A percentile compares a stretch with the other conserved stretches of the same genome.
Evolutionary conservation across 92 coral and sea anemone species (phyloP).

Genomic region (Desmophyllum pertusum): DNA sequence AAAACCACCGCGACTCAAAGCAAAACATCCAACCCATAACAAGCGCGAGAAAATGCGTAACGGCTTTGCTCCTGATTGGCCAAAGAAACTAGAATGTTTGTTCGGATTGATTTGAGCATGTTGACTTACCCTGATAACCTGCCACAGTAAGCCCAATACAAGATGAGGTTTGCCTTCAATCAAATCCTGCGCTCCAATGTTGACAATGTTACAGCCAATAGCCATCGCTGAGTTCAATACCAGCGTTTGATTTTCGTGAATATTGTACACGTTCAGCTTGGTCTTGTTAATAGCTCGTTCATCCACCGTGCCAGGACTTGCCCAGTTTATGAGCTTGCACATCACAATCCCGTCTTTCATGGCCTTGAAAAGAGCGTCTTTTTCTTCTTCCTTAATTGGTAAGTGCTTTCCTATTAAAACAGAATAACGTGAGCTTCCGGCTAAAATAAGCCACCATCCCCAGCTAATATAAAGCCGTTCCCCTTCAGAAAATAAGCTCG

Average conservation of each 20-base stretch:
- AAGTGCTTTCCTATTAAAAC: constrained; percentile 31
- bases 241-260: constrained; percentile 93
- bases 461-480: too few species aligned
- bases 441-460: too few species aligned
- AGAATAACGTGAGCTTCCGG: too few species aligned
- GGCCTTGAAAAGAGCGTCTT: constrained; percentile 85
- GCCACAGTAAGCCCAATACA: constrained; percentile 95
- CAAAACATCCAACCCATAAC: too few species aligned
- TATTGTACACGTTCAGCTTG: constrained; percentile 89
- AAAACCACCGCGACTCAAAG: too few species aligned
- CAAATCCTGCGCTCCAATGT: constrained; percentile 94
- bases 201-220: constrained; percentile 97
- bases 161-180: constrained; percentile 93
- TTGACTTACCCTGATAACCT: constrained; percentile 89
- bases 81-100: too few species aligned
- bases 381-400: constrained; percentile 77
- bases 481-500: too few species aligned
- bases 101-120: too few species aligned
- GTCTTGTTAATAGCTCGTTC: constrained; percentile 94
- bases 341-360: constrained; percentile 88
- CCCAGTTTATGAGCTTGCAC: constrained; percentile 97
- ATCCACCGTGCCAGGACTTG: constrained; percentile 89
- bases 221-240: constrained; percentile 96
- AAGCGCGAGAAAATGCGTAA: too few species aligned
- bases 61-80: too few species aligned